These are phyloP conservation scores for Macropus fuliginosus DNA, from an alignment of 2,797 vertebrate genomes.

Conservation along the genomic window DNA sequence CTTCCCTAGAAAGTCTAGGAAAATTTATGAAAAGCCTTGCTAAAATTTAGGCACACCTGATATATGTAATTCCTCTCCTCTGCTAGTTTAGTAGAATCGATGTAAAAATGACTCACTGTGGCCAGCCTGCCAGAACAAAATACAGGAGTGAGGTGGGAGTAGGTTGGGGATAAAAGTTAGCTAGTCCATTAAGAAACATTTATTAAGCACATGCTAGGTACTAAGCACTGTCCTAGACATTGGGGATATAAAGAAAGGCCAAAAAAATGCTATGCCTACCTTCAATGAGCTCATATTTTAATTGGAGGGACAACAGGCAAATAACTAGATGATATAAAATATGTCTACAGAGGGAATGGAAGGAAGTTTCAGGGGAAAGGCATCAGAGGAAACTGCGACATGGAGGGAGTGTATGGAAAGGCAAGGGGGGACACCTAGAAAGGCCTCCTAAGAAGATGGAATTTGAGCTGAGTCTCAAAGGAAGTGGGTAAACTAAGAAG, in stretches of 20 bases:
- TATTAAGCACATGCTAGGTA: neutral
- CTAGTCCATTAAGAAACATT: neutral
- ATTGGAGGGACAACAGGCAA: neutral
- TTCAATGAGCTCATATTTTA: neutral
- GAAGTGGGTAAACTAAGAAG: neutral
- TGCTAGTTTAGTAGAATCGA: neutral
- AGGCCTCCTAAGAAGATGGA: neutral
- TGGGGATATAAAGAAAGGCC: neutral
- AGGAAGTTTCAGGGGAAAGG: neutral
- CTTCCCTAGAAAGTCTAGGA: neutral
- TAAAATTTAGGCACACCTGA: neutral
- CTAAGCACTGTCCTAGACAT: neutral
- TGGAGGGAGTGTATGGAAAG: neutral
- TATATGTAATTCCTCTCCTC: neutral
- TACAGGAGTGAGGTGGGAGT: neutral
- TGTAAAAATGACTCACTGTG: neutral
- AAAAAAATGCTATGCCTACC: neutral
- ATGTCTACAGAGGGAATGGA: neutral
- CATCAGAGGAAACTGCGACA: neutral
- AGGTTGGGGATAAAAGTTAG: neutral
- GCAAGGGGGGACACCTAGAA: neutral
- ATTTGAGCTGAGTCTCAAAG: neutral
- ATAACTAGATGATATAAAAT: neutral
- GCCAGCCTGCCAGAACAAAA: neutral
- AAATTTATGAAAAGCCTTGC: neutral